A percentile compares a stretch with the other conserved stretches of the same genome.
Conservation (phyloP, 1,140 invertebrate genomes). For the Theocolax elegans region DNA sequence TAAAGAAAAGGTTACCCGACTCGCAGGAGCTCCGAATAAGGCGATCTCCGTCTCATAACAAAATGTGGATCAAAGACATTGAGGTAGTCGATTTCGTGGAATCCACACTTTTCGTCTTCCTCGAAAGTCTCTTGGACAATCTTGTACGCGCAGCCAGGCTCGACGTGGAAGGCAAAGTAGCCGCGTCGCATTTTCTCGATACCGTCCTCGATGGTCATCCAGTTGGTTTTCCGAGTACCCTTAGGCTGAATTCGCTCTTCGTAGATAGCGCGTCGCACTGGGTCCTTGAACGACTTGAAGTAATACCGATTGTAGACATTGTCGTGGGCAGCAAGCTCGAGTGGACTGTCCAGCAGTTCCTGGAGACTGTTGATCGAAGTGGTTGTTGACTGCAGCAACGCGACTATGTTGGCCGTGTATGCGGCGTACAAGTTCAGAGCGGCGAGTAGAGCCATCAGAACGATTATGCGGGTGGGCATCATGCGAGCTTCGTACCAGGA, state of each 20-base stretch:
- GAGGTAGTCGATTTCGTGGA: constrained; percentile 73
- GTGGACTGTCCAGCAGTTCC: constrained; percentile 71
- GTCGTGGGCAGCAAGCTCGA: constrained; percentile 72
- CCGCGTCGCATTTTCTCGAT: constrained; percentile 69
- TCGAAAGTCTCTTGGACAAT: constrained; percentile 73
- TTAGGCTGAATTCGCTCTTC: constrained; percentile 68
- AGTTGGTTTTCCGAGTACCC: constrained; percentile 53
- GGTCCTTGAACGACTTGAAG: constrained; percentile 68
- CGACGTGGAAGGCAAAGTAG: constrained; percentile 75
- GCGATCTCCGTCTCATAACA: constrained; percentile 70
- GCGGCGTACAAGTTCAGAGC: constrained; percentile 69
- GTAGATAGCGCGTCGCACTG: constrained; percentile 71
- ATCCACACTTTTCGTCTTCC: constrained; percentile 75
- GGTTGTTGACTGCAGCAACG: constrained; percentile 73
- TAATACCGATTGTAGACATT: constrained; percentile 74
- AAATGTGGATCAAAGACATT: constrained; percentile 72
- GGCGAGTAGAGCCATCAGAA: constrained; percentile 51
- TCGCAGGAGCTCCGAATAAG: constrained; percentile 73
- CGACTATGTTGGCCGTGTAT: constrained; percentile 76
- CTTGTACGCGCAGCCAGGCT: constrained; percentile 72
- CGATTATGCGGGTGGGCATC: constrained; percentile 52
- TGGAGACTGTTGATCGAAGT: constrained; percentile 70
- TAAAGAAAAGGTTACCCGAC: too few relatives aligned
- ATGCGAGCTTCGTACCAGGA: constrained; percentile 51
- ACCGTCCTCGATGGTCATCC: constrained; percentile 71